phyloP scores from a whole-genome alignment of 2,113 vertebrate species.

The Aspiorhynchus laticeps region DNA sequence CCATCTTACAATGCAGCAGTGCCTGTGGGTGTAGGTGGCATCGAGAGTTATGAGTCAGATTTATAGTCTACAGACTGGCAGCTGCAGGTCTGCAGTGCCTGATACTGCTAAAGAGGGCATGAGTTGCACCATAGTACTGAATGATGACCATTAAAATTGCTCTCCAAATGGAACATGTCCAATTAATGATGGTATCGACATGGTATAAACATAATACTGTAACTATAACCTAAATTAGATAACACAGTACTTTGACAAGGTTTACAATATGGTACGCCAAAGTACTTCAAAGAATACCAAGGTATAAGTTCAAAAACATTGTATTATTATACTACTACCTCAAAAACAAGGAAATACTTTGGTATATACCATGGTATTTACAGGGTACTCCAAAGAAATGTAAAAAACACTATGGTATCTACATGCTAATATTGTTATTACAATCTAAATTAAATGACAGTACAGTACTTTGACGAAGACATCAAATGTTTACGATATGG shows the following conservation, averaged over 20 bases:
- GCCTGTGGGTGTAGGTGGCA: conserved; percentile 39
- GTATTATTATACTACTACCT: too few relatives aligned
- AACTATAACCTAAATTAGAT: neutral
- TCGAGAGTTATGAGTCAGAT: conserved; percentile 25
- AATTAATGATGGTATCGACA: neutral
- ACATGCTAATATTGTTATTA: neutral
- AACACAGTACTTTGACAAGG: neutral
- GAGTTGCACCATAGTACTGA: neutral
- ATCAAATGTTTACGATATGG: neutral
- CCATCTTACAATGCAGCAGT: conserved; percentile 50
- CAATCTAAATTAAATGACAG: neutral
- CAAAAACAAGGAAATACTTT: too few relatives aligned
- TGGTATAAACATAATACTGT: neutral
- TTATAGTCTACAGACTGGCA: conserved; percentile 40
- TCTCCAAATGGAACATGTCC: neutral
- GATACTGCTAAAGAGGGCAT: conserved; percentile 22
- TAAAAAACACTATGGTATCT: neutral
- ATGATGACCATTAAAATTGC: neutral
- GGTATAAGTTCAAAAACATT: too few relatives aligned
- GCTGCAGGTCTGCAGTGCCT: conserved; percentile 34
- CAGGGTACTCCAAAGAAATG: neutral
- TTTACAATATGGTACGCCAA: neutral
- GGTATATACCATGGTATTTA: neutral
- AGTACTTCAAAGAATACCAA: too few relatives aligned
- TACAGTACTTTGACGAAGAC: neutral